Conservation (phyloP, 1,140 invertebrate genomes). For the Drosophila obscura region DNA sequence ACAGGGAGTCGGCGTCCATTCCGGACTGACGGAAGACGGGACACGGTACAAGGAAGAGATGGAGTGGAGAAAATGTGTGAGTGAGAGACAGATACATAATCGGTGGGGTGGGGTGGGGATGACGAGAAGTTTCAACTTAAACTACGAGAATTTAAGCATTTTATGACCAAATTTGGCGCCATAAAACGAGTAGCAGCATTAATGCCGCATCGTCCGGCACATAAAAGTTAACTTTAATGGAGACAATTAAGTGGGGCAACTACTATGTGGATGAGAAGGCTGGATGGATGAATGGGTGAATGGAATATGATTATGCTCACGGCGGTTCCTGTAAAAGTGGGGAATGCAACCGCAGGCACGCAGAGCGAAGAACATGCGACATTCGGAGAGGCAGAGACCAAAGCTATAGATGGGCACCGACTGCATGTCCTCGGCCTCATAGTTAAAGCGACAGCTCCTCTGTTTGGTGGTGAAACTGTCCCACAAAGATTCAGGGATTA, state of each 20-base stretch:
- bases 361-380: slow-evolving; percentile 86
- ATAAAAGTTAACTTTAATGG: slow-evolving; percentile 77
- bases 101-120: slow-evolving; percentile 5
- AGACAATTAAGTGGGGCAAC: slow-evolving; percentile 65
- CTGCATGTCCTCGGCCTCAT: slow-evolving; percentile 86
- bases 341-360: slow-evolving; percentile 87
- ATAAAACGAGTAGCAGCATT: slow-evolving; percentile 42
- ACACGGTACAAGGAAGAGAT: slow-evolving; percentile 1
- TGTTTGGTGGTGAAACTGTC: slow-evolving; percentile 86
- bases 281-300: neutral
- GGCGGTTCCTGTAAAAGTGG: slow-evolving; percentile 85
- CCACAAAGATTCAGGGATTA: neutral
- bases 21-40: slow-evolving; percentile 78
- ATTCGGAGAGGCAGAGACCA: slow-evolving; percentile 88
- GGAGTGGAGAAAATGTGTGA: neutral
- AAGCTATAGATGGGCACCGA: slow-evolving; percentile 88
- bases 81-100: slow-evolving; percentile 20
- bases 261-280: slow-evolving; percentile 61
- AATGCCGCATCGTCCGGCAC: slow-evolving; percentile 44
- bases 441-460: slow-evolving; percentile 87
- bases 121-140: slow-evolving; percentile 50
- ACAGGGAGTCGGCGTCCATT: slow-evolving; percentile 79
- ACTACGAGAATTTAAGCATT: slow-evolving; percentile 70
- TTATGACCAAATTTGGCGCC: slow-evolving; percentile 59
- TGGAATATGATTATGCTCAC: slow-evolving; percentile 70